Base-by-base conservation (phyloP, 92 coral and sea anemone species). In the Palythoa caribaeorum region DNA sequence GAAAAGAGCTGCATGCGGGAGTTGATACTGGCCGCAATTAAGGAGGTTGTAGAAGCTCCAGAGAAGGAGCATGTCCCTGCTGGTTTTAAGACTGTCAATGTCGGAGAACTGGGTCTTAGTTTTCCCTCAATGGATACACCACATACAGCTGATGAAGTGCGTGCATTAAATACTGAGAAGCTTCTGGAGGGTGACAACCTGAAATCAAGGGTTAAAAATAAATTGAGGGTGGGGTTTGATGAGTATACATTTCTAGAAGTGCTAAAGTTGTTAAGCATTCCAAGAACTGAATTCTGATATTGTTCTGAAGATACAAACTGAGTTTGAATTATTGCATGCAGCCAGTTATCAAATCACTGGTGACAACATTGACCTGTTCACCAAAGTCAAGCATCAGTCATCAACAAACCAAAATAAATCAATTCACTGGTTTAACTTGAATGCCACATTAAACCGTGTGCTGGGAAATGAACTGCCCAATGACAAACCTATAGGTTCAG, bases 351-450 rank as follows among this genome's bases (percentile, higher is more conserved):
- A 88, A 66, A 84, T 91, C 6, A 84, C 83, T 44, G 91, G 89
- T 48, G 94, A 91, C 81, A 92, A 88, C 40, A 21, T 88, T 6
- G 94, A 92, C 51, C 48, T 92, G 1, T 28, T 77, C n/a, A 54
- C 85, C 36, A 89, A 89, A 21, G 94, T 75, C 5, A 88, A 88
- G n/a, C 92, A 85, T 79, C 86, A 84, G 88, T 16, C 87, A 9
- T 13, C 77, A 16, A 40, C 72, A 7, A 88, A 80, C 37, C 92
- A 88, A 59, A 91, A 91, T 63, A 88, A 88, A 19, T 77, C 78
- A 38, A 91, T 91, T 21, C 94, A 91, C 68, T 88, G 92, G 94
- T 91, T 91, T 77, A 77, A 87, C 21, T 28, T 89, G 39, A 89
- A 89, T 92, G 94, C 87, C 3, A 83, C 87, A 3, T 21, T 72